Conservation (phyloP, 1,140 invertebrate genomes). For the Ganaspis sp. region DNA sequence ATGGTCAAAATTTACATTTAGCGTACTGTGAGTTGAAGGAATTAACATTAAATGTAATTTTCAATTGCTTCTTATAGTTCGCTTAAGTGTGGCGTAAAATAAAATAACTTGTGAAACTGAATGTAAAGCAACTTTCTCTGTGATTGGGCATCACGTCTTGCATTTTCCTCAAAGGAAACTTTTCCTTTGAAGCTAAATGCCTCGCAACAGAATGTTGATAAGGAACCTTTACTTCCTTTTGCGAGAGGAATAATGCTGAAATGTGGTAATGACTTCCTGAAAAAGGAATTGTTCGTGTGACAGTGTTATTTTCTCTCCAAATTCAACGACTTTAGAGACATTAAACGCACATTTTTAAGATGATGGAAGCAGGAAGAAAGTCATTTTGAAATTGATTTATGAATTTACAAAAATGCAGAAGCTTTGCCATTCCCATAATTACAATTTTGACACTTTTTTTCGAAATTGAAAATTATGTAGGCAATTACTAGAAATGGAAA, state of each 20-base stretch:
- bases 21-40: no score
- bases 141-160: background rate
- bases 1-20: no score
- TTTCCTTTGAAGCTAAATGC: background rate
- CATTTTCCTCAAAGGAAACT: background rate
- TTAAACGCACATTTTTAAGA: no score
- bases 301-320: background rate
- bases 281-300: background rate
- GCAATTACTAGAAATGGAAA: no score
- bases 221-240: constrained; percentile 1
- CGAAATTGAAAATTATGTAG: no score
- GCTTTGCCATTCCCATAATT: no score
- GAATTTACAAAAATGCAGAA: no score
- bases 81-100: background rate
- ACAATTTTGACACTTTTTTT: no score
- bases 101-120: background rate
- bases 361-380: no score
- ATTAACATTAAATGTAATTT: no score
- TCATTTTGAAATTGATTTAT: no score
- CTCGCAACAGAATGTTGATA: background rate
- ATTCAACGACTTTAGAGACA: background rate
- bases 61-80: background rate
- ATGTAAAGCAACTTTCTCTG: background rate
- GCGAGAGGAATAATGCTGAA: constrained; percentile 23
- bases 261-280: constrained; percentile 25